A percentile compares a stretch with the other conserved stretches of the same genome.
Evolutionary conservation across 2,113 vertebrate genomes (phyloP).

Genomic region (Podocnemis expansa): DNA sequence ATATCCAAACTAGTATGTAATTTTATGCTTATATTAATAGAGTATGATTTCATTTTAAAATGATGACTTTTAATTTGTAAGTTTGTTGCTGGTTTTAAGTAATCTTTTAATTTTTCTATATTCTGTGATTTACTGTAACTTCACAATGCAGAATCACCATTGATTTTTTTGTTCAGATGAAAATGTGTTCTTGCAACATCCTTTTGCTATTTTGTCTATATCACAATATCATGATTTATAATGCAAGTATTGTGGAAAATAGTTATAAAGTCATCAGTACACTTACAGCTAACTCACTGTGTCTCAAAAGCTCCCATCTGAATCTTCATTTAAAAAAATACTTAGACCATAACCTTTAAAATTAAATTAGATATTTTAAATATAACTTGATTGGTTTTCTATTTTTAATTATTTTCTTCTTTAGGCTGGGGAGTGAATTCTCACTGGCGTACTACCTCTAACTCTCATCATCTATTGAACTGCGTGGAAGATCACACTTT

Average conservation of each 20-base stretch:
- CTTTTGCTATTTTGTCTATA: not conserved
- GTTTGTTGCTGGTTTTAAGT: slow-evolving; percentile 69
- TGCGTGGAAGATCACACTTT: not conserved
- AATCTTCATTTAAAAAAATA: slow-evolving; percentile 2
- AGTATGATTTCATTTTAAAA: slow-evolving; percentile 53
- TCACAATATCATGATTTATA: slow-evolving; percentile 12
- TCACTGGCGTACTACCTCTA: not conserved
- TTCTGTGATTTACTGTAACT: slow-evolving; percentile 50
- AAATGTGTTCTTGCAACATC: not conserved
- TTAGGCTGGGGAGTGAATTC: not conserved
- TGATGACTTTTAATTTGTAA: slow-evolving; percentile 53
- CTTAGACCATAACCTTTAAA: not conserved
- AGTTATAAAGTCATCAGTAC: not conserved
- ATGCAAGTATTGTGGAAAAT: not conserved
- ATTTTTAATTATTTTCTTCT: not conserved
- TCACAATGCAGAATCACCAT: slow-evolving; percentile 21
- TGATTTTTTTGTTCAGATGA: not conserved
- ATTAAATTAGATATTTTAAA: slow-evolving; percentile 10
- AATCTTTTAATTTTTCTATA: slow-evolving; percentile 65
- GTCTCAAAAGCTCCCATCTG: slow-evolving; percentile 15
- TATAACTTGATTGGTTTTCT: not conserved
- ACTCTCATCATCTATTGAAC: not conserved
- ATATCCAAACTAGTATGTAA: slow-evolving; percentile 56
- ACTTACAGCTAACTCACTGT: not conserved
- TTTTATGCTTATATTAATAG: slow-evolving; percentile 69